Conservation (phyloP, 2,113 vertebrate species). For the Corythoichthys intestinalis region DNA sequence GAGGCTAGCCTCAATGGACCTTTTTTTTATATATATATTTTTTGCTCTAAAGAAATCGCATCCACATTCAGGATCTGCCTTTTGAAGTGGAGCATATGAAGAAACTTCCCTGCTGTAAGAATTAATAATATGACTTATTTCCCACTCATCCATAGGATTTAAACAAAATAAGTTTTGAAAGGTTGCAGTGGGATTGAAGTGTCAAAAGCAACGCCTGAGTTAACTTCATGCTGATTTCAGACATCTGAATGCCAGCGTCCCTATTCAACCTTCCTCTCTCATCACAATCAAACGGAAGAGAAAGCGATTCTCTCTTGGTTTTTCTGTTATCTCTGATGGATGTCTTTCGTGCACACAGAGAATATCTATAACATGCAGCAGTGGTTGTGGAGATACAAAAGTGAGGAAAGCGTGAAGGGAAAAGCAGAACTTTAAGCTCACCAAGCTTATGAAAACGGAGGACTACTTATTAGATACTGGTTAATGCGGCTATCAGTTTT, state of each 20-base stretch:
- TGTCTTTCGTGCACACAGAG: conserved; percentile 12
- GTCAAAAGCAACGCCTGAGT: conserved; percentile 24
- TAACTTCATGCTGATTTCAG: conserved; percentile 24
- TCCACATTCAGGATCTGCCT: conserved; percentile 1
- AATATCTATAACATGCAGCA: conserved; percentile 10
- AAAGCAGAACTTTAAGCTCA: background rate
- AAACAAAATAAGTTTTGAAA: conserved; percentile 16
- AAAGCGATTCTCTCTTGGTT: conserved; percentile 13
- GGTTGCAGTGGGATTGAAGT: conserved; percentile 16
- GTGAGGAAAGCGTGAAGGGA: conserved; percentile 1
- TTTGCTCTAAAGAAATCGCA: conserved; percentile 11
- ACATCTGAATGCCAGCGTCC: conserved; percentile 4
- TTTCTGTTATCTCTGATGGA: conserved; percentile 15
- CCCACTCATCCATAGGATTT: conserved; percentile 14
- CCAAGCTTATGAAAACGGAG: background rate
- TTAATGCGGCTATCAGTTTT: too few relatives aligned
- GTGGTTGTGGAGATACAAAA: conserved; percentile 12
- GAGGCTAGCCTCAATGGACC: background rate
- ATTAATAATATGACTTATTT: conserved; percentile 22
- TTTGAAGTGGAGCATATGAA: conserved; percentile 31
- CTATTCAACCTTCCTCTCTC: conserved; percentile 21
- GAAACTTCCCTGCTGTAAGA: background rate
- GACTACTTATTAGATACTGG: too few relatives aligned
- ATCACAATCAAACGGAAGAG: background rate
- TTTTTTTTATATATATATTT: background rate